Evolutionary conservation across 2,113 vertebrate species (phyloP), one percentile per base, ranked within the genome.

Genomic region (Oxyruncus cristatus): DNA sequence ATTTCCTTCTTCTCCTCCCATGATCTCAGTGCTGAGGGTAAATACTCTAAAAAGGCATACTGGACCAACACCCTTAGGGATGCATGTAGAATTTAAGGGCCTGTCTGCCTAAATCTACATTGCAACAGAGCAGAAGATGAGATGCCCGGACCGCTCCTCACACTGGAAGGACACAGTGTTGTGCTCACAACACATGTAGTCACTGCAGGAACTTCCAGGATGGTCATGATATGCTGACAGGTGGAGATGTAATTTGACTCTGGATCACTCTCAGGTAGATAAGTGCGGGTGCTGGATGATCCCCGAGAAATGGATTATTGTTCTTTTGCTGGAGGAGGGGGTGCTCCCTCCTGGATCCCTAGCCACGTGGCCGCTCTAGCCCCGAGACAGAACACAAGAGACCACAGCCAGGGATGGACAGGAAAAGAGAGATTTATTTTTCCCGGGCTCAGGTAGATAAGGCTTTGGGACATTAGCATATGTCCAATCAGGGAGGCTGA

Each of bases 131-230:
- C 12, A 39, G 47, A 56, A 66, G 13, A 30, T 6, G 4, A 87
- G 20, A 28, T 28, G n/a, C 26, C 8, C 0, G 0, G 7, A 37
- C 82, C 0, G 0, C 21, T 83, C 41, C 27, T 8, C 78, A 37
- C 47, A 9, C 47, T 56, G 24, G 37, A 72, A 66, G 20, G 26
- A 79, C 24, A 14, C 19, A 35, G 21, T 3, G 6, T 14, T 65
- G 30, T 33, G 18, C 47, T 85, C 52, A 27, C 24, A 44, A 32
- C 14, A 35, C 1, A 1, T 4, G 8, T 21, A 14, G 46, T 24
- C 52, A 20, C 39, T 52, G 21, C 2, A 6, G 44, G 32, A 72
- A 47, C 33, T 56, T 56, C 15, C 35, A 83, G 16, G 14, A 56
- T 0, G 1, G 35, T 52, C 33, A 26, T 0, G 6, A 68, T 32